Evolutionary conservation across 2,797 vertebrate species (phyloP).

Genomic region (Sarcoramphus papa): DNA sequence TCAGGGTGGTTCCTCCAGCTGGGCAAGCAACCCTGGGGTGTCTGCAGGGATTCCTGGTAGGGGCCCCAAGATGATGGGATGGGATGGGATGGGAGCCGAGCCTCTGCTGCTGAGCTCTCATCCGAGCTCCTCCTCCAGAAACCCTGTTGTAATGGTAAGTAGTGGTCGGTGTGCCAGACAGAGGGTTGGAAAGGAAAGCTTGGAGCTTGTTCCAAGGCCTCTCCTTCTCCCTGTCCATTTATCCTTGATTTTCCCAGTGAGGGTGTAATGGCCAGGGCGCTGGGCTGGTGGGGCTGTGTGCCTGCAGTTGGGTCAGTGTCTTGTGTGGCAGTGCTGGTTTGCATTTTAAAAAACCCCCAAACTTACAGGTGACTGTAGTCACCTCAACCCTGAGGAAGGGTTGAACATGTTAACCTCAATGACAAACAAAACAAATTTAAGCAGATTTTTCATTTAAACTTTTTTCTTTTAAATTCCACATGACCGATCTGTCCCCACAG

Average conservation of each 20-base stretch:
- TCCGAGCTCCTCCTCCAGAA: neutral
- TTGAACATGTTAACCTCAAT: neutral
- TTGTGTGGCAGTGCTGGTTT: neutral
- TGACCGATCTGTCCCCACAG: neutral
- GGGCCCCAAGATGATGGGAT: neutral
- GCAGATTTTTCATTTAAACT: neutral
- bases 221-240: neutral
- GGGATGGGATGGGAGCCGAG: neutral
- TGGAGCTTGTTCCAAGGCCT: neutral
- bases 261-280: neutral
- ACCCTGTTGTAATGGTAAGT: neutral
- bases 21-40: neutral
- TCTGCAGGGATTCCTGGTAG: neutral
- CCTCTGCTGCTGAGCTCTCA: neutral
- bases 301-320: neutral
- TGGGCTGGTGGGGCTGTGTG: neutral
- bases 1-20: neutral
- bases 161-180: accelerated
- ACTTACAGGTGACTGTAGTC: neutral
- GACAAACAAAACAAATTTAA: neutral
- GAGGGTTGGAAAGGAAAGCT: neutral
- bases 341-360: neutral
- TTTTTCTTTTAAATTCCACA: neutral
- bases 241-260: neutral
- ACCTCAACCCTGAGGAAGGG: neutral